Evolutionary conservation across 2,113 vertebrate species (phyloP).

Genomic region (Periophthalmodon schlosseri): DNA sequence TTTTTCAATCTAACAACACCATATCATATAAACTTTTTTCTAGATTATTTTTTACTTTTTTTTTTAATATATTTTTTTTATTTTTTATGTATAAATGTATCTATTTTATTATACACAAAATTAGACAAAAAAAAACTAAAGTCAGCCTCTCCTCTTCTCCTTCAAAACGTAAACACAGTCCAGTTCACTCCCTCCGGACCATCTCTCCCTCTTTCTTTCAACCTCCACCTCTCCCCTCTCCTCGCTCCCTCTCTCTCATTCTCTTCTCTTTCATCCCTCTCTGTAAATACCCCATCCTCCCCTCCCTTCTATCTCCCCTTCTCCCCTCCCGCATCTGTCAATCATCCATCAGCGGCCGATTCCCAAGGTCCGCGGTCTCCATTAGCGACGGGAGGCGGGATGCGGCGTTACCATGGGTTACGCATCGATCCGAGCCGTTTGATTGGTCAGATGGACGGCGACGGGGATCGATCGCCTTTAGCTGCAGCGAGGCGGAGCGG

Average conservation of each 20-base stretch:
- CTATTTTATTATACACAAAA: no score
- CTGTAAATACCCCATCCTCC: neutral
- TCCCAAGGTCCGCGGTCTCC: conserved; percentile 73
- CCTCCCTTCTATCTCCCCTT: neutral
- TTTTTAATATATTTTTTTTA: no score
- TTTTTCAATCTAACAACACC: no score
- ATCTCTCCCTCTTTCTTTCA: conserved; percentile 20
- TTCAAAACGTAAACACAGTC: neutral
- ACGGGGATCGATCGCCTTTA: conserved; percentile 68
- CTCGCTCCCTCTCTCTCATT: neutral
- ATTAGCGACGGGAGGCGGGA: conserved; percentile 68
- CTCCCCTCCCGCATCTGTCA: conserved; percentile 25
- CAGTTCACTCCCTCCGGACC: conserved; percentile 46
- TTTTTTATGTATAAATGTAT: no score
- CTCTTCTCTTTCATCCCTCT: neutral
- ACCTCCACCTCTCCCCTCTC: neutral
- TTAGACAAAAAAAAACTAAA: no score
- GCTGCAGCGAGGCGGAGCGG: conserved; percentile 65
- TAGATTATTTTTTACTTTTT: no score
- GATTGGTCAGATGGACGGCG: conserved; percentile 63
- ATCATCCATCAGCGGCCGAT: conserved; percentile 75
- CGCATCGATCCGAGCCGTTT: conserved; percentile 68
- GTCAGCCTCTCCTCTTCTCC: conserved; percentile 15
- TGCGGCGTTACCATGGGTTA: conserved; percentile 70
- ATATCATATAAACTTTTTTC: no score